These are phyloP conservation scores for Monopterus albus DNA, from an alignment of 2,113 vertebrate species.

Conservation along the genomic window DNA sequence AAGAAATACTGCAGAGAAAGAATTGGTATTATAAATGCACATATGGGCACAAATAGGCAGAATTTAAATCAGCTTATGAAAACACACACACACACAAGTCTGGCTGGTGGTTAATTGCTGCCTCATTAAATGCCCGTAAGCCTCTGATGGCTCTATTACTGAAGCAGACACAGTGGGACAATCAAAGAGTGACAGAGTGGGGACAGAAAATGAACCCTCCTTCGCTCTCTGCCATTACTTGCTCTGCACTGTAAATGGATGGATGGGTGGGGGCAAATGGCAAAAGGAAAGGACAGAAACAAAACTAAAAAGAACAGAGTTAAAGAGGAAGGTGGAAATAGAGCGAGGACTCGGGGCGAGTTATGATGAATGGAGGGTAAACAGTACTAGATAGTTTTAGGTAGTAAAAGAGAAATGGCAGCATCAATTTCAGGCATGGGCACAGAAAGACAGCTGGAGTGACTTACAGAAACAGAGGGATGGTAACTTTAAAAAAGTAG, in stretches of 20 bases:
- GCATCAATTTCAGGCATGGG: slow-evolving; percentile 46
- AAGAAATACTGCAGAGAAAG: slow-evolving; percentile 4
- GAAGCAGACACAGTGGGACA: slow-evolving; percentile 33
- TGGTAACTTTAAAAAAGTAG: slow-evolving; percentile 23
- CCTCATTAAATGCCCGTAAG: slow-evolving; percentile 43
- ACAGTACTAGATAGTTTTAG: slow-evolving; percentile 46
- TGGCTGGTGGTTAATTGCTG: slow-evolving; percentile 46
- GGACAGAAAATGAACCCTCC: slow-evolving; percentile 11
- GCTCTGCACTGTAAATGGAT: background rate
- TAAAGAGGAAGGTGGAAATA: slow-evolving; percentile 6
- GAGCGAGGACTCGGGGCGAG: slow-evolving; percentile 1
- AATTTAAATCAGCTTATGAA: background rate
- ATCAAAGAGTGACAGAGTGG: slow-evolving; percentile 36
- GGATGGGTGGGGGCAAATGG: slow-evolving; percentile 7
- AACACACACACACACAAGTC: slow-evolving; percentile 10
- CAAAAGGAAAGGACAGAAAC: background rate
- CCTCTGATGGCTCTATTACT: slow-evolving; percentile 36
- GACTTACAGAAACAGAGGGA: slow-evolving; percentile 28
- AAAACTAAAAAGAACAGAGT: background rate
- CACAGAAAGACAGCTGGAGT: slow-evolving; percentile 35
- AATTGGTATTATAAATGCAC: background rate
- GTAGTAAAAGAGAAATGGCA: slow-evolving; percentile 50
- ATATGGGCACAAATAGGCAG: background rate
- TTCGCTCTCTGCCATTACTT: background rate
- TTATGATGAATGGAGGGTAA: slow-evolving; percentile 41